Base-by-base conservation (phyloP, 1,140 invertebrate species). In the Yoshiicerus persimilis region DNA sequence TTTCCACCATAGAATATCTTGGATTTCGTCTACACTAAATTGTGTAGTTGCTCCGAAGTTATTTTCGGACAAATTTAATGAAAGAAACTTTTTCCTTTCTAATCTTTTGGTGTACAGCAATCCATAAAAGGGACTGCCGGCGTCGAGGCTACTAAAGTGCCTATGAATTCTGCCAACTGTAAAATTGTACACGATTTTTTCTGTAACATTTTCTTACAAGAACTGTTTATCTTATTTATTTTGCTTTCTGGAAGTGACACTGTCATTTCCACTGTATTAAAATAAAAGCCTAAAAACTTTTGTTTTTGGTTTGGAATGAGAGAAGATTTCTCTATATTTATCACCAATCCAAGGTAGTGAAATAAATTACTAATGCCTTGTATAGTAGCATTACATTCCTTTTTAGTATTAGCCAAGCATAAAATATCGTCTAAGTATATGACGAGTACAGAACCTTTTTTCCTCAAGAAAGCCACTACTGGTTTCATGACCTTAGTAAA, bases 401-500 rank as follows among this genome's bases (percentile, higher is more conserved):
- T 2, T 11, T 70, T 0, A 9, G 0, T 66, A 1, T 36, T 11
- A n/a, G 47, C 38, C 34, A 66, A 2, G 8, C 83, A 32, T 2
- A 87, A 38, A 16, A 87, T 20, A 84, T 89, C 89, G 41, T 90
- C 89, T 8, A 90, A 8, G 87, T 88, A 90, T 6, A 39, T 66
- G 8, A 56, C 47, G 4, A n/a, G 34, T 20, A 5, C 23, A 13
- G 25, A 41, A n/a, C 89, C 87, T 23, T 85, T 20, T 56, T 13
- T 41, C 34, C 87, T 66, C 9, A 88, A 30, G 9, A 41, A 16
- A 10, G 27, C n/a, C 5, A 88, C 23, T 2, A 87, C 84, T n/a
- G 88, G 83, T 38, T 47, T 84, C 64, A 90, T 66, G 9, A 90
- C 8, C 32, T 89, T 90, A 23, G 88, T 90, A 83, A 84, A 90